Percentiles rank a stretch among this genome's conserved stretches.
phyloP scores from a whole-genome alignment of 2,888 invertebrate species.

The Aspidiotus destructor region DNA sequence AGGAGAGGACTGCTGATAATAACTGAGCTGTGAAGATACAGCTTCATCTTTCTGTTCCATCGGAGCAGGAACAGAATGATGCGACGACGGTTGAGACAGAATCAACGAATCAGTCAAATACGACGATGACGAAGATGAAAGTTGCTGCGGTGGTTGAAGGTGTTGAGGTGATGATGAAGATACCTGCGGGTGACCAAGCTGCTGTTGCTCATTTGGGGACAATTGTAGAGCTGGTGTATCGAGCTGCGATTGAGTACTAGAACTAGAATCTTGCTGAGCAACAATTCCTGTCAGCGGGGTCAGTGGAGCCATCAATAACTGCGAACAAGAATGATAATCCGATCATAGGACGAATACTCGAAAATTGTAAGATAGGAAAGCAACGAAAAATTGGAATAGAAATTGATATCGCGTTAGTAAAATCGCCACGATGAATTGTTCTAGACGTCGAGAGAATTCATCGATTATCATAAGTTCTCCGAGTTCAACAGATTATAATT shows the following conservation, averaged over 20 bases:
- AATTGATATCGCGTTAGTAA: too few species aligned
- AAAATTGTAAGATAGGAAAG: neutral
- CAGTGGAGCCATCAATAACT: constrained; percentile 31
- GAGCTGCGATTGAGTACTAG: constrained; percentile 29
- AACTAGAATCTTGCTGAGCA: constrained; percentile 30
- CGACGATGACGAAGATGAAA: constrained; percentile 21
- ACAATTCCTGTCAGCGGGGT: constrained; percentile 29
- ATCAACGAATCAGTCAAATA: constrained; percentile 27
- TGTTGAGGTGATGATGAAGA: constrained; percentile 26
- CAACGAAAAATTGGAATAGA: neutral
- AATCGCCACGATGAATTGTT: too few species aligned
- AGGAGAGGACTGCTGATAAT: constrained; percentile 25
- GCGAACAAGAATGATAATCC: neutral
- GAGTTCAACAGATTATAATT: neutral
- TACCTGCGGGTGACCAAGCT: constrained; percentile 12
- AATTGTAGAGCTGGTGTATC: constrained; percentile 25
- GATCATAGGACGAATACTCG: neutral
- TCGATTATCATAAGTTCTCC: too few species aligned
- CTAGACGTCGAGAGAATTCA: too few species aligned
- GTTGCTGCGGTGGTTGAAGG: constrained; percentile 5
- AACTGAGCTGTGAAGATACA: constrained; percentile 18
- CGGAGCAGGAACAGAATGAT: constrained; percentile 16
- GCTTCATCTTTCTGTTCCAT: constrained; percentile 30
- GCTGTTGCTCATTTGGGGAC: constrained; percentile 26
- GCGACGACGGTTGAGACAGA: constrained; percentile 22